A percentile compares a stretch with the other conserved stretches of the same genome.
Evolutionary conservation across 2,797 vertebrate species (phyloP).

Genomic region (Psittacula derbiana): DNA sequence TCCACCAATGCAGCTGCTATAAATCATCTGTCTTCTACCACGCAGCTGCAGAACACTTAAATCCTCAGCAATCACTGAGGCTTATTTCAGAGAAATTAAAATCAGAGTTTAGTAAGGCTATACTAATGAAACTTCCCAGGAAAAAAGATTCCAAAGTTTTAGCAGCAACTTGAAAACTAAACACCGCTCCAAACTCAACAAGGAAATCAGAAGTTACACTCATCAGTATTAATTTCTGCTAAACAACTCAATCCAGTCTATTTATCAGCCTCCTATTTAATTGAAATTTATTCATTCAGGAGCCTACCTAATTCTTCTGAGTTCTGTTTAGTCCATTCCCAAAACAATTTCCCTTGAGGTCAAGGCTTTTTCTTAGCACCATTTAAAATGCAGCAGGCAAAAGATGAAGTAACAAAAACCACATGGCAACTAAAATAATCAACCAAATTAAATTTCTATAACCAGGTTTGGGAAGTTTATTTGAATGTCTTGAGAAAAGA

Average conservation of each 20-base stretch:
- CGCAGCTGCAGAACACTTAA: not conserved
- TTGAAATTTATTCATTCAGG: not conserved
- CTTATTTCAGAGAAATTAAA: not conserved
- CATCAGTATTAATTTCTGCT: not conserved
- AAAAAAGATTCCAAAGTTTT: not conserved
- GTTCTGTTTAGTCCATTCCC: not conserved
- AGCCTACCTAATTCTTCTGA: not conserved
- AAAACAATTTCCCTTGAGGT: not conserved
- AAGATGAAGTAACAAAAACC: not conserved
- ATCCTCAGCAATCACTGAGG: not conserved
- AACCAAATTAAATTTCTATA: not conserved
- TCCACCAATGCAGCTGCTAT: not conserved
- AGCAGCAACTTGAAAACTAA: not conserved
- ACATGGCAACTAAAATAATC: not conserved
- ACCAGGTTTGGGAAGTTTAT: not conserved
- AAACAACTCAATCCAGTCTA: not conserved
- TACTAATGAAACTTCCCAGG: not conserved
- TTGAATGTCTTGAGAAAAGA: not conserved
- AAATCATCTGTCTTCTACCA: not conserved
- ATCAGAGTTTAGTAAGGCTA: not conserved
- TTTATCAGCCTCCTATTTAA: not conserved
- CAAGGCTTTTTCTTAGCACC: not conserved
- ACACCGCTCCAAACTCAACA: not conserved
- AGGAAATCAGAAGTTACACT: not conserved
- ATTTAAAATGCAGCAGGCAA: not conserved